These are phyloP conservation scores for Huso huso DNA, from an alignment of 2,797 vertebrate genomes.

Conservation along the genomic window DNA sequence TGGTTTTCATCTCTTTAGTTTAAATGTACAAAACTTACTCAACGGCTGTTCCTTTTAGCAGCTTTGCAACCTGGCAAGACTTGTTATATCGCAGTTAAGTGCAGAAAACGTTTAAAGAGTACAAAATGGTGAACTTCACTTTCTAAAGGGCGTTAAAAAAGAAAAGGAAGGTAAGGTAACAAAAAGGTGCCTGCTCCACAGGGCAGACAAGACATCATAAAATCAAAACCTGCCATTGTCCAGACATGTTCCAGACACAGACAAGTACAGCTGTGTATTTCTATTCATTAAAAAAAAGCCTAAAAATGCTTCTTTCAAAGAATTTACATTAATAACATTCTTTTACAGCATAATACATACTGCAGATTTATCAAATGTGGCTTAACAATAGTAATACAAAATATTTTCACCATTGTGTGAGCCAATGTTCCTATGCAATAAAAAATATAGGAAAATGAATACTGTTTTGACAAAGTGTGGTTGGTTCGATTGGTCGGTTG, in stretches of 20 bases:
- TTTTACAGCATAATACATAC: constrained; percentile 53
- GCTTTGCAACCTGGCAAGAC: constrained; percentile 79
- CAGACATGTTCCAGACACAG: constrained; percentile 56
- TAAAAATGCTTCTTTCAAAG: constrained; percentile 43
- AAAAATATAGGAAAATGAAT: background rate
- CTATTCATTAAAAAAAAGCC: constrained; percentile 49
- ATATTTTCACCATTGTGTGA: constrained; percentile 56
- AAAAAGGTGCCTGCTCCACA: constrained; percentile 66
- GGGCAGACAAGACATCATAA: constrained; percentile 63
- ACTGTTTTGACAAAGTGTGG: background rate
- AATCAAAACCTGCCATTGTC: constrained; percentile 46
- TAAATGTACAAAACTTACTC: constrained; percentile 72
- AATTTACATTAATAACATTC: constrained; percentile 34
- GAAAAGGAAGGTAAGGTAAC: constrained; percentile 28
- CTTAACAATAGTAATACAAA: constrained; percentile 50
- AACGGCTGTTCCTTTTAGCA: constrained; percentile 69
- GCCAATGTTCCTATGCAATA: constrained; percentile 13
- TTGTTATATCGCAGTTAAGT: constrained; percentile 60
- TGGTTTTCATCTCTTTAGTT: constrained; percentile 61
- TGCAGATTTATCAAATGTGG: constrained; percentile 54
- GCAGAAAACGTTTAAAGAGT: constrained; percentile 54
- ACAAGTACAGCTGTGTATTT: constrained; percentile 52
- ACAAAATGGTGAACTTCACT: constrained; percentile 47
- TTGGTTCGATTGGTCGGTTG: constrained; percentile 9
- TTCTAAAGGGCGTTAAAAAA: constrained; percentile 53